Evolutionary conservation across 2,888 invertebrate genomes (phyloP).

Genomic region (Rhamphomyia laevipes): DNA sequence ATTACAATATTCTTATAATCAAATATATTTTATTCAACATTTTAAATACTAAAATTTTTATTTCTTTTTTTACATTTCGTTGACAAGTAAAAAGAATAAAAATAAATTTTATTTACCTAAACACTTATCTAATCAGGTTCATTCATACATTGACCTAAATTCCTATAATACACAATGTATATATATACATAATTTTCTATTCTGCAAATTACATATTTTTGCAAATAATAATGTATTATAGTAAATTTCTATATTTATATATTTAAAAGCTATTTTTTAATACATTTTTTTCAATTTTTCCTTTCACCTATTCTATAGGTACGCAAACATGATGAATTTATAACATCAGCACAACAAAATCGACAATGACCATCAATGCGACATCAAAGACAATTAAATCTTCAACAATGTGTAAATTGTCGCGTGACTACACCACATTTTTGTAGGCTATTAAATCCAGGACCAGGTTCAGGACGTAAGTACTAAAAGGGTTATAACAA

Average conservation of each 20-base stretch:
- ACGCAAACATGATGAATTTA: conserved; percentile 35
- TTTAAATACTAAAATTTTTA: too few species aligned
- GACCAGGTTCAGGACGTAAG: conserved; percentile 33
- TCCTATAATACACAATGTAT: too few species aligned
- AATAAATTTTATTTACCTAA: too few species aligned
- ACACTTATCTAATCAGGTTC: too few species aligned
- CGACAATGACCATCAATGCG: conserved; percentile 38
- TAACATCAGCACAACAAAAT: conserved; percentile 21
- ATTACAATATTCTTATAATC: too few species aligned
- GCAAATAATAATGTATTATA: too few species aligned
- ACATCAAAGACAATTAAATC: conserved; percentile 21
- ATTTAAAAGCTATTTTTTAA: background rate
- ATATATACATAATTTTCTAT: background rate
- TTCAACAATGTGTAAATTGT: conserved; percentile 28
- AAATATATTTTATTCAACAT: too few species aligned
- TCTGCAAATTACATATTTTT: too few species aligned
- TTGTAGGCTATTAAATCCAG: conserved; percentile 36
- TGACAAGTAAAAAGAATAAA: too few species aligned
- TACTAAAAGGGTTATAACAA: conserved; percentile 21
- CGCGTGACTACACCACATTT: conserved; percentile 38
- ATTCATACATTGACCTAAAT: too few species aligned
- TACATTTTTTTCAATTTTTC: background rate
- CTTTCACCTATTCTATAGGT: conserved; percentile 27
- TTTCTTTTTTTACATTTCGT: too few species aligned
- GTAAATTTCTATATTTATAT: too few species aligned